Conservation (phyloP, 2,888 invertebrate species). For the Abrostola tripartita region DNA sequence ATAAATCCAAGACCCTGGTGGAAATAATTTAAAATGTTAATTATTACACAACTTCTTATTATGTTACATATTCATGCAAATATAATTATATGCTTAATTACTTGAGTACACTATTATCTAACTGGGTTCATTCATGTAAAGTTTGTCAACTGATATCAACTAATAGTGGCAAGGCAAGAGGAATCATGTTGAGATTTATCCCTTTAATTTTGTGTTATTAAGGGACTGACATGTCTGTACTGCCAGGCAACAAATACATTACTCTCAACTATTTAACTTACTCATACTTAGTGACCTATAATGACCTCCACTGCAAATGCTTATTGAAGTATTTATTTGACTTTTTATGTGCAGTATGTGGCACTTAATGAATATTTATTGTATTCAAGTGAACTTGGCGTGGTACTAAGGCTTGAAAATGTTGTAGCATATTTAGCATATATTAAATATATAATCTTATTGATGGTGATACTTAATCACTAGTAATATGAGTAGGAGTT, state of each 20-base stretch:
- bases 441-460: too few relatives aligned
- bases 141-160: slow-evolving; percentile 11
- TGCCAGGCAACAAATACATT: neutral
- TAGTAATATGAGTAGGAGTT: neutral
- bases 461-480: too few relatives aligned
- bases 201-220: neutral
- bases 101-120: slow-evolving; percentile 12
- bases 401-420: neutral
- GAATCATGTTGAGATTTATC: neutral
- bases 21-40: slow-evolving; percentile 54
- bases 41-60: slow-evolving; percentile 73
- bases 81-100: slow-evolving; percentile 17
- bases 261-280: slow-evolving; percentile 8
- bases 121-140: slow-evolving; percentile 16
- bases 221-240: neutral
- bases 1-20: slow-evolving; percentile 43
- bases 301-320: slow-evolving; percentile 53
- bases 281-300: slow-evolving; percentile 51
- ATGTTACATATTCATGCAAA: slow-evolving; percentile 54
- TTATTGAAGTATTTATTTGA: slow-evolving; percentile 16
- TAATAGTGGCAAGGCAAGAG: slow-evolving; percentile 14
- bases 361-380: slow-evolving; percentile 2
- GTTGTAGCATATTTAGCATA: too few relatives aligned
- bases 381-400: neutral
- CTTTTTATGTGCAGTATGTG: slow-evolving; percentile 4